phyloP scores from a whole-genome alignment of 2,888 invertebrate genomes.

The Euplexia lucipara region DNA sequence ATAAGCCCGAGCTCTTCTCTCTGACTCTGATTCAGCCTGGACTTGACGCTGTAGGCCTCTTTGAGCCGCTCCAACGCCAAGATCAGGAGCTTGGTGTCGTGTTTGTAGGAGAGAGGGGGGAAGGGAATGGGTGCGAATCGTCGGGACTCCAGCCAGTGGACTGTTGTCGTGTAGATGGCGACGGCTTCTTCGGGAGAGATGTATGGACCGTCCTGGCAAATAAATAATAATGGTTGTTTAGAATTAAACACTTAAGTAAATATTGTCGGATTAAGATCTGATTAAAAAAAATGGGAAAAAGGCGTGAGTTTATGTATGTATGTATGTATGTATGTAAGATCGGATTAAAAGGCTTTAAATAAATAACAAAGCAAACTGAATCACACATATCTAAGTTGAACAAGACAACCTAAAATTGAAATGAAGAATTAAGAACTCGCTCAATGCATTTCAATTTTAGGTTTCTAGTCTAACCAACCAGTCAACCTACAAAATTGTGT shows the following conservation, averaged over 20 bases:
- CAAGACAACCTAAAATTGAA: too few species aligned
- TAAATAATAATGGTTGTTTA: not conserved
- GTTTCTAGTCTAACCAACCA: too few species aligned
- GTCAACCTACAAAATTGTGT: too few species aligned
- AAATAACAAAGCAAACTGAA: too few species aligned
- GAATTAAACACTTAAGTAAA: not conserved
- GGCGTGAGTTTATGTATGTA: too few species aligned
- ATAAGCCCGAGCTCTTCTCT: conserved; percentile 99
- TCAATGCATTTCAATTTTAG: too few species aligned
- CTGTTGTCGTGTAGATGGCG: conserved; percentile 99
- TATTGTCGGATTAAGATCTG: too few species aligned
- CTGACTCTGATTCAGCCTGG: conserved; percentile 99
- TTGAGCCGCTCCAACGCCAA: conserved; percentile 98
- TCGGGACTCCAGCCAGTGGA: conserved; percentile 99
- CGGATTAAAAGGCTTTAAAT: too few species aligned
- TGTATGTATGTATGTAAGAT: too few species aligned
- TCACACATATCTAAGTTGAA: too few species aligned
- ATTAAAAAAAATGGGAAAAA: too few species aligned
- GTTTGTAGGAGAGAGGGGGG: conserved; percentile 99
- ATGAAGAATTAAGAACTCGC: too few species aligned
- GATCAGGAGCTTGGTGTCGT: conserved; percentile 99
- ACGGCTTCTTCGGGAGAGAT: conserved; percentile 99
- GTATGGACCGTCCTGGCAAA: conserved; percentile 97
- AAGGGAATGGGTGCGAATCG: conserved; percentile 99
- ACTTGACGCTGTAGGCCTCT: conserved; percentile 99